phyloP scores from a whole-genome alignment of 2,888 invertebrate species.

The Euclidia mi region DNA sequence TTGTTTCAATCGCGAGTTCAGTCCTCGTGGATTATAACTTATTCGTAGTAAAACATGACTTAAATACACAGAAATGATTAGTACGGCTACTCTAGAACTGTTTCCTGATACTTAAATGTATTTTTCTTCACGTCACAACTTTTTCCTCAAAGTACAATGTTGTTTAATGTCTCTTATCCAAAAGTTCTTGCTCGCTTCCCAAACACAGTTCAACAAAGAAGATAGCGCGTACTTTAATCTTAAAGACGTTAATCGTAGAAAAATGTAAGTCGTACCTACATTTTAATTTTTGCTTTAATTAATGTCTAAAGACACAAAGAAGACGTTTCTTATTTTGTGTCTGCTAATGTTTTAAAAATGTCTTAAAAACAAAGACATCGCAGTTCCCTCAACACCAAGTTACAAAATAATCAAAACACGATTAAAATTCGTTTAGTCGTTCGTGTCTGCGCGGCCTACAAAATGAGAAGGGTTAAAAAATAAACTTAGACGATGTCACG shows the following conservation, averaged over 20 bases:
- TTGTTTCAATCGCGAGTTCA: slow-evolving; percentile 29
- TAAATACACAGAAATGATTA: slow-evolving; percentile 36
- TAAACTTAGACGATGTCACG: no score
- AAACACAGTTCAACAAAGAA: slow-evolving; percentile 54
- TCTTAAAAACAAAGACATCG: no score
- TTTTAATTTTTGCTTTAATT: slow-evolving; percentile 32
- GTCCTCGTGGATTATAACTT: slow-evolving; percentile 30
- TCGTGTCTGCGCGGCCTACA: neutral
- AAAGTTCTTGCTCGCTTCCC: slow-evolving; percentile 61
- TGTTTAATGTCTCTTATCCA: slow-evolving; percentile 59
- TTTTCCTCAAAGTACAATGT: slow-evolving; percentile 36
- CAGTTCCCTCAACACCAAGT: no score
- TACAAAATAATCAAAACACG: slow-evolving; percentile 21
- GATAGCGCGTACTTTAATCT: slow-evolving; percentile 39
- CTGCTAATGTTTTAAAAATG: slow-evolving; percentile 5
- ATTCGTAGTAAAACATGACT: slow-evolving; percentile 35
- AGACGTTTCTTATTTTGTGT: neutral
- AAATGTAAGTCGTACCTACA: slow-evolving; percentile 32
- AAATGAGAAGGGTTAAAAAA: neutral
- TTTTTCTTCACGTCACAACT: slow-evolving; percentile 46
- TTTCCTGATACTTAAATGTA: slow-evolving; percentile 43
- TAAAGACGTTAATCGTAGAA: slow-evolving; percentile 28
- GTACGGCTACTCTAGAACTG: slow-evolving; percentile 40
- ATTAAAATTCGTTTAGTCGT: slow-evolving; percentile 16
- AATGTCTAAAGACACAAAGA: slow-evolving; percentile 17